Evolutionary conservation across 1,140 invertebrate genomes (phyloP).

Genomic region (Carposina sasakii): DNA sequence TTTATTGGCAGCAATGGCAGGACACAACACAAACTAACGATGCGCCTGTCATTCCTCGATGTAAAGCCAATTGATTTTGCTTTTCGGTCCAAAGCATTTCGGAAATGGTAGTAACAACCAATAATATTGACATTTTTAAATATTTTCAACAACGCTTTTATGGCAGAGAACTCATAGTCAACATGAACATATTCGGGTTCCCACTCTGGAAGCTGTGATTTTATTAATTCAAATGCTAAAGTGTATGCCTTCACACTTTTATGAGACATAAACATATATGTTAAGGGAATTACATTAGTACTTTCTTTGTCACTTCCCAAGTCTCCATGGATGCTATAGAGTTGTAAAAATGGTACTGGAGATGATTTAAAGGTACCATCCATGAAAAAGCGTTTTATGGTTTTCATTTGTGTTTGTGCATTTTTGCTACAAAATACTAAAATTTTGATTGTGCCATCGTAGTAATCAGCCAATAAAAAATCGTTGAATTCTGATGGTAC

Average conservation of each 20-base stretch:
- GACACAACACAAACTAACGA: background rate
- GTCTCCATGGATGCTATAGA: constrained; percentile 1
- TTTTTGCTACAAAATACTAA: background rate
- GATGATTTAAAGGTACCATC: constrained; percentile 4
- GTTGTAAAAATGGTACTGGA: background rate
- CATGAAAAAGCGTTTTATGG: background rate
- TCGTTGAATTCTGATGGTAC: background rate
- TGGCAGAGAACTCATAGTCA: background rate
- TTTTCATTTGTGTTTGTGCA: background rate
- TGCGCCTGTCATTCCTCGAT: background rate
- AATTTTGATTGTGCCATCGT: background rate
- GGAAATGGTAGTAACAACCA: background rate
- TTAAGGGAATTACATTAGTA: background rate
- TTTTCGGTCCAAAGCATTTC: background rate
- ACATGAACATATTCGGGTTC: background rate
- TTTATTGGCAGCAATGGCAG: background rate
- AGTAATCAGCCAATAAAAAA: constrained; percentile 1
- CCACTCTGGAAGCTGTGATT: background rate
- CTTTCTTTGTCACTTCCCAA: background rate
- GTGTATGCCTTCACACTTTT: background rate
- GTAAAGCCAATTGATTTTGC: background rate
- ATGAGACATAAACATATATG: constrained; percentile 2
- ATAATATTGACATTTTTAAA: background rate
- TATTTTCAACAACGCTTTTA: background rate
- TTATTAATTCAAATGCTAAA: background rate